Conservation (phyloP, 2,797 vertebrate species). For the Hozukius guyotensis region DNA sequence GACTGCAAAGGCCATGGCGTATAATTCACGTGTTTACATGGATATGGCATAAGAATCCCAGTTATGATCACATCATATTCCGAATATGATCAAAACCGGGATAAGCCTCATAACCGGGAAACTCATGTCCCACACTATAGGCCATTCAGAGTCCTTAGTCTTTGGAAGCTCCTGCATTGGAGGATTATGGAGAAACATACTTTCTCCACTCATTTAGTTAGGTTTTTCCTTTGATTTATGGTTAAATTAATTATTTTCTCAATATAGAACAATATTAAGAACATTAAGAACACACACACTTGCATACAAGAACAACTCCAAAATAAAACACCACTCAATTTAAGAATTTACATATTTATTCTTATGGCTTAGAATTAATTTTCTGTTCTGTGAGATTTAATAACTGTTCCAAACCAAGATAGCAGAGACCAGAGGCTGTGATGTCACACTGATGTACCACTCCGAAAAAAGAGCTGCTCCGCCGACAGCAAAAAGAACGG, state of each 20-base stretch:
- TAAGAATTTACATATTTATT: conserved; percentile 68
- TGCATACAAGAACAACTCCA: not conserved
- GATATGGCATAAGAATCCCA: not conserved
- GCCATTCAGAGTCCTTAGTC: too few relatives aligned
- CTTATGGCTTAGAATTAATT: conserved; percentile 58
- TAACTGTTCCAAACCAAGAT: conserved; percentile 26
- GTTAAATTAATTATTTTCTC: not conserved
- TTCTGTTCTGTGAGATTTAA: conserved; percentile 33
- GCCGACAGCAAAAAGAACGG: conserved; percentile 27
- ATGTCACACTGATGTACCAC: conserved; percentile 38
- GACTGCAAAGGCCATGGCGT: not conserved
- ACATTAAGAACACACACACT: not conserved
- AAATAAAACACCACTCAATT: conserved; percentile 14
- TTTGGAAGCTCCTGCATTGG: not conserved
- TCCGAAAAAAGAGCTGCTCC: conserved; percentile 34
- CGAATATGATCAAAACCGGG: not conserved
- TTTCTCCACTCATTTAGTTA: not conserved
- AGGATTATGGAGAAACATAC: not conserved
- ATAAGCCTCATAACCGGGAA: too few relatives aligned
- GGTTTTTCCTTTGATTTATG: not conserved
- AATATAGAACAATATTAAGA: not conserved
- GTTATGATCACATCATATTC: not conserved
- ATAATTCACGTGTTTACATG: not conserved
- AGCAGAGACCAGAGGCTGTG: conserved; percentile 3
- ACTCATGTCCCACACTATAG: too few relatives aligned